Evolutionary conservation across 2,888 invertebrate species (phyloP).

Genomic region (Xestobium rufovillosum): DNA sequence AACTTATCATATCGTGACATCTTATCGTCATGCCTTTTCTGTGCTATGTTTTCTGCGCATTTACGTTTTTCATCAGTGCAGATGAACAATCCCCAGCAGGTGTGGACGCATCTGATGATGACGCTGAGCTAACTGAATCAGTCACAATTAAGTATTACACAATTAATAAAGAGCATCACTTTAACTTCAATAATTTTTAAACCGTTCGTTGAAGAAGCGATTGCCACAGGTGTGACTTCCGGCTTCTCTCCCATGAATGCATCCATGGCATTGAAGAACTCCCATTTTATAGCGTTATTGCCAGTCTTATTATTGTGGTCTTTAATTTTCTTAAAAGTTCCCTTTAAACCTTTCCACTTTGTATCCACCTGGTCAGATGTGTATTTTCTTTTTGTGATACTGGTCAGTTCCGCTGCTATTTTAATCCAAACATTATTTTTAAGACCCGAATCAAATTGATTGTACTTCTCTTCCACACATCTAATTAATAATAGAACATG

Average conservation of each 20-base stretch:
- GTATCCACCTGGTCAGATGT: conserved; percentile 8
- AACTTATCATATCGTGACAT: too few species aligned
- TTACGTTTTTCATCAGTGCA: conserved; percentile 3
- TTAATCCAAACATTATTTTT: conserved; percentile 10
- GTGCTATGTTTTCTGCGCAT: conserved; percentile 4
- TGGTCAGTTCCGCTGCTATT: conserved; percentile 5
- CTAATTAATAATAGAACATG: too few species aligned
- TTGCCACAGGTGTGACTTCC: conserved; percentile 1
- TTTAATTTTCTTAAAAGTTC: conserved; percentile 13
- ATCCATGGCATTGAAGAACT: conserved; percentile 10
- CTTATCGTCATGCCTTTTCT: conserved; percentile 7
- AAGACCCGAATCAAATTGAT: too few species aligned
- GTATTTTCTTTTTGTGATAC: conserved; percentile 4
- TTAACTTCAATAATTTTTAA: conserved; percentile 1
- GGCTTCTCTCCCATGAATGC: conserved; percentile 3
- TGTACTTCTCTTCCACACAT: too few species aligned
- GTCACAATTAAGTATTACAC: too few species aligned
- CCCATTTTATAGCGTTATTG: conserved; percentile 5
- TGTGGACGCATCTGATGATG: too few species aligned
- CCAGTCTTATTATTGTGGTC: conserved; percentile 10
- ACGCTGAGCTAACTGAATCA: too few species aligned
- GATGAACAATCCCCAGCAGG: too few species aligned
- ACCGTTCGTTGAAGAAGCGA: neutral
- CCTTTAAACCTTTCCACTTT: conserved; percentile 12
- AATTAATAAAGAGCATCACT: too few species aligned